Base-by-base conservation (phyloP, 2,888 invertebrate genomes). In the Galerucella pusilla region DNA sequence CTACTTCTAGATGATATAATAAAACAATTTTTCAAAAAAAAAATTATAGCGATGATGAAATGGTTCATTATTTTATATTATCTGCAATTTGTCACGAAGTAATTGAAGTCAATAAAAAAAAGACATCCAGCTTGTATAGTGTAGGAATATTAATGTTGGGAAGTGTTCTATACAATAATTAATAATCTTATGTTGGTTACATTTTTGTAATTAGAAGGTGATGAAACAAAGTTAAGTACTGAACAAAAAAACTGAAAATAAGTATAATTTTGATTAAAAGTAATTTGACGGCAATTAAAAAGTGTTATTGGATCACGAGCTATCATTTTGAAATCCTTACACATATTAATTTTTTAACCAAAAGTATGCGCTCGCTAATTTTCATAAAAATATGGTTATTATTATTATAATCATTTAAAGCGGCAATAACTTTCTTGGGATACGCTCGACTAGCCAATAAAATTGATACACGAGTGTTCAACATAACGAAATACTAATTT, bases 381-480 rank as follows among this genome's bases (percentile, higher is more conserved):
- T 66, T 66, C 25, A 67, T 60, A 60, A 72, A 66, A 72, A 60
- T 42, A 16, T 12, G 54, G n/a, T 28, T 59, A 60, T 59, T 45
- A 71, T 72, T 67, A 67, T 66, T 72, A 60, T 42, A 67, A 16
- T 59, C 66, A 72, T 35, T 59, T 67, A 71, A 59, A 71, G 28
- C 45, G 25, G 57, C 57, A 71, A 65, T 71, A 66, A 72, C 66
- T 72, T 72, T 72, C 72, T 72, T 66, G 71, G 65, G 66, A 66
- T 72, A 66, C 60, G 72, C 46, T 72, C 72, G 72, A 49, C 59
- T 60, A 66, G 66, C 49, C 60, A 20, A 49, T 60, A 67, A 72
- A 72, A 72, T 72, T 67, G 67, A 66, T 72, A 60, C 66, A 60
- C 35, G 59, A 72, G 35, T 66, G 46, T 66, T 20, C 57, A 64